Conservation (phyloP, 2,888 invertebrate genomes). For the Listrodromus nycthemerus region DNA sequence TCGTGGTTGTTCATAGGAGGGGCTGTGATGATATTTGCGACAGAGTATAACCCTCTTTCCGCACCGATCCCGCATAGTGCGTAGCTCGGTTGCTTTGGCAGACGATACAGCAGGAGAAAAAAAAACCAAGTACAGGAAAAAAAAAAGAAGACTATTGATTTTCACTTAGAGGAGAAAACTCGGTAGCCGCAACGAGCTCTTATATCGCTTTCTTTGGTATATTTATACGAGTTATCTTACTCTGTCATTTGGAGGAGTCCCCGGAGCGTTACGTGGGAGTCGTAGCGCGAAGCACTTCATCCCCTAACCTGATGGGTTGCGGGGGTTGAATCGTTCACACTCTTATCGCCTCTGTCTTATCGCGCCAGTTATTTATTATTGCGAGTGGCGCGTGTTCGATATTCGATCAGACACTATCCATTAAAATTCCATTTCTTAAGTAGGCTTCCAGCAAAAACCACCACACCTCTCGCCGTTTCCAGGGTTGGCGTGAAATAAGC, state of each 20-base stretch:
- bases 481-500: constrained; percentile 11
- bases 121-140: neutral
- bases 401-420: constrained; percentile 40
- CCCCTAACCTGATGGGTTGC: constrained; percentile 48
- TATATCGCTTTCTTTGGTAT: constrained; percentile 70
- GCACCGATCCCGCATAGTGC: neutral
- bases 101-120: constrained; percentile 17
- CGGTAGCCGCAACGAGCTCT: constrained; percentile 45
- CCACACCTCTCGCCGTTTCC: neutral
- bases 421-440: constrained; percentile 69
- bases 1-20: neutral
- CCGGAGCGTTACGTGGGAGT: constrained; percentile 25
- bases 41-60: neutral
- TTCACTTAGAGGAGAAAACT: constrained; percentile 72
- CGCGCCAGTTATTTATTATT: constrained; percentile 66
- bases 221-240: constrained; percentile 79
- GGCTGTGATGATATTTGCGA: neutral
- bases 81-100: constrained; percentile 20
- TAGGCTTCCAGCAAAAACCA: constrained; percentile 30
- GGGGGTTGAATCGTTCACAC: constrained; percentile 50
- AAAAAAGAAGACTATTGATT: constrained; percentile 44
- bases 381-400: constrained; percentile 13
- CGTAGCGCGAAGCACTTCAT: constrained; percentile 36
- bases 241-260: constrained; percentile 69
- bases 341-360: constrained; percentile 63